A percentile compares a stretch with the other conserved stretches of the same genome.
Evolutionary conservation across 2,797 vertebrate genomes (phyloP).

Genomic region (Pogonophryne albipinna): DNA sequence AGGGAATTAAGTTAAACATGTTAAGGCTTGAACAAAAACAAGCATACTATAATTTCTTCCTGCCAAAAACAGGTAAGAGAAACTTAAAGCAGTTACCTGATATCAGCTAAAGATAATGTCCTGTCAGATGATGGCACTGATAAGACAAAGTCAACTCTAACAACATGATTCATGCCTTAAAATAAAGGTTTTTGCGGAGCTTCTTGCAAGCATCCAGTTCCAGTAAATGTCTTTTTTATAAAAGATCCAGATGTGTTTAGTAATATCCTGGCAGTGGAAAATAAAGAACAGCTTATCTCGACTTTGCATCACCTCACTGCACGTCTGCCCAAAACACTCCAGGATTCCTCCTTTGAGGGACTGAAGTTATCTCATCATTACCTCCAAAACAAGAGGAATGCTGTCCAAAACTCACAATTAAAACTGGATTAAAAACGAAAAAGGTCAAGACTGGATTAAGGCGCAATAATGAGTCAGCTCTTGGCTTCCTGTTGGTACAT

Average conservation of each 20-base stretch:
- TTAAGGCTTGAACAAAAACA: background rate
- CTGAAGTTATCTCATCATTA: conserved; percentile 10
- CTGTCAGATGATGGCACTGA: background rate
- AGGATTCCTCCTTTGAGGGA: conserved; percentile 1
- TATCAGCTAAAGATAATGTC: background rate
- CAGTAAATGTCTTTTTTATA: conserved; percentile 9
- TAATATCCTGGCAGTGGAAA: conserved; percentile 16
- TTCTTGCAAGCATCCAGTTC: background rate
- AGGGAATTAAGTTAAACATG: no score
- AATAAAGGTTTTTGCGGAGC: background rate
- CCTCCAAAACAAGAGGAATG: conserved; percentile 5
- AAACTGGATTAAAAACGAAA: conserved; percentile 21
- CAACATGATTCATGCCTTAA: background rate
- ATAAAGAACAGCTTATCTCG: conserved; percentile 31
- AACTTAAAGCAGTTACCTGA: background rate
- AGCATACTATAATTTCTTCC: background rate
- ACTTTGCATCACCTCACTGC: background rate
- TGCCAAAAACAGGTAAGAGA: background rate
- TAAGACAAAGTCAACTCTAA: conserved; percentile 2
- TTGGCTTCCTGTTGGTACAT: conserved; percentile 23
- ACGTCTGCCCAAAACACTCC: background rate
- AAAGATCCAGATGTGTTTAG: conserved; percentile 17
- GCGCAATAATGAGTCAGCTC: background rate
- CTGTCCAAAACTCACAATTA: conserved; percentile 4
- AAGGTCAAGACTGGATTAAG: conserved; percentile 21